Evolutionary conservation across 2,888 invertebrate species (phyloP), one percentile per base, ranked within the genome.

Genomic region (Spisula solida): DNA sequence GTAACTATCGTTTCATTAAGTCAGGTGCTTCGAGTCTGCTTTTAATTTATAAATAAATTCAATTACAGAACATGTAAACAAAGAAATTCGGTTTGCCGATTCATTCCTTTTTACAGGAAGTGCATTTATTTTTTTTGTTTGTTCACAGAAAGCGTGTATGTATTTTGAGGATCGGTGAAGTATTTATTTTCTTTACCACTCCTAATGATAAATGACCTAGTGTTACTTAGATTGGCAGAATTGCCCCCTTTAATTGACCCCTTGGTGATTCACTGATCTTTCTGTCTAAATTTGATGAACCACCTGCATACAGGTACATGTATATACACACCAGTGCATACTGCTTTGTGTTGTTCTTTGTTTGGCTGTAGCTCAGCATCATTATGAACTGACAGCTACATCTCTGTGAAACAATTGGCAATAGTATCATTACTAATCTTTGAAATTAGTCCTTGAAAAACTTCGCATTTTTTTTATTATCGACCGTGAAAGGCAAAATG

Each of bases 81-180:
- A 75, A 75, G 75, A 75, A 31, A 31, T 34, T 75, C 75, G 75
- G 31, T 34, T 16, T 18, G 34, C 34, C 34, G 34, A 75, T 16
- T 34, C 6, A 18, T 31, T 31, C 16, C 16, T 1, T 16, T 75
- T 75, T 31, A 75, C 75, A 75, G 75, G 75, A 75, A 75, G 75
- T 75, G 75, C 75, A 75, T 31, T 60, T 60, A n/a, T 20, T 2
- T 66, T 75, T 75, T 75, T 75, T 75, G 18, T 31, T 34, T 16
- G 34, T 34, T 75, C 75, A 75, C 2, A 75, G 75, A 31, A 75
- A 75, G 25, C 60, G 60, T 66, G 60, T n/a, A 25, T 8, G 12
- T 25, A 12, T 66, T 66, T 66, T 66, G 0, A 25, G 2, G n/a
- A n/a, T n/a, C 2, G 25, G n/a, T n/a, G 25, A 8, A 5, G 25